Evolutionary conservation across 37 sponge, comb jelly and placozoan genomes (phyloP), one percentile per base, ranked within the genome.

Genomic region (Halichondria panicea): DNA sequence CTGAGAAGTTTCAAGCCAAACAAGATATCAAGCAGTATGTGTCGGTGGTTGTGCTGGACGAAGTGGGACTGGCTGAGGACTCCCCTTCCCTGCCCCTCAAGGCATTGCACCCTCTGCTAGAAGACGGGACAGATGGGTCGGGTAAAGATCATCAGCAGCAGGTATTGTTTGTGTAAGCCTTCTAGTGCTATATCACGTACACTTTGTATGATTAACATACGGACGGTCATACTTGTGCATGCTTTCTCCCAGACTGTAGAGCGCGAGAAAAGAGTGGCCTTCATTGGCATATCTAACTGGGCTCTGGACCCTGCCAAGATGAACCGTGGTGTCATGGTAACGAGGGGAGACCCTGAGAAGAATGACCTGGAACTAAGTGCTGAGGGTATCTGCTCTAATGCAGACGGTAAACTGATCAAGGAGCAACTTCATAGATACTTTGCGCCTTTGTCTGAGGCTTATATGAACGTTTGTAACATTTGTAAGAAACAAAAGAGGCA

Each of bases 41-140:
- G 70, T 81, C 93, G 40, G 80, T 86, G 21, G 95, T 95, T 9
- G 95, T 95, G 25, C 72, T 95, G 63, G 97, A 96, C 72, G 97
- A 96, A 63, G 94, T 96, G 21, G 97, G 97, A 12, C 74, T 96
- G 52, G 97, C 97, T 43, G 97, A 96, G 55, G 97, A 96, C 70
- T 96, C 97, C 22, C 91, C 95, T 1, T 87, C 79, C 55, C 81
- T 96, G 42, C 94, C 94, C 0, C 76, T 97, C 36, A 97, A 97
- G 65, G 97, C 84, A 4, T 78, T 97, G 24, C 97, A 97, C 69
- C 95, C 97, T 31, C 79, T 97, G 21, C 75, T 97, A 53, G 97
- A 97, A 32, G 95, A 95, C 80, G 89, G 95, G 4, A 95, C 89
- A 27, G 89, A 84, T 30, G 93, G 89, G 68, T 66, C 93, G 63